Percentiles rank a stretch among this genome's conserved stretches.
Evolutionary conservation across 2,113 vertebrate genomes (phyloP).

Genomic region (Trinectes maculatus): DNA sequence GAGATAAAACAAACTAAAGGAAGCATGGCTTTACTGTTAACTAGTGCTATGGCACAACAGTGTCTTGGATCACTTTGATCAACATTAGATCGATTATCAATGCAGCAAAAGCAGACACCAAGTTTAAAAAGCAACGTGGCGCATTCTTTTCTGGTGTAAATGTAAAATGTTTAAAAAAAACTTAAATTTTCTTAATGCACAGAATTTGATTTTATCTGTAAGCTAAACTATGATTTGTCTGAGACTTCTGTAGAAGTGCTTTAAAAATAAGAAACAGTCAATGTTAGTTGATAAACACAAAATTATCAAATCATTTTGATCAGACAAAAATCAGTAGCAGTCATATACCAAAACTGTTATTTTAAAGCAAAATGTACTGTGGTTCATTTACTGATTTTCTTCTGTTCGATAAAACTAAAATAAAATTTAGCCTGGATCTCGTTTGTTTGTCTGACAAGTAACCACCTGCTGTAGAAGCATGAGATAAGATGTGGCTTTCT

Average conservation of each 20-base stretch:
- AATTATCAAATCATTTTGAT: not conserved
- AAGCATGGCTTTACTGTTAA: not conserved
- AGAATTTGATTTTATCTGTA: constrained; percentile 2
- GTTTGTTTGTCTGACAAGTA: not conserved
- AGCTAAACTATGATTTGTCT: not conserved
- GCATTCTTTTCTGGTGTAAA: constrained; percentile 18
- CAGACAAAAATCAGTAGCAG: not conserved
- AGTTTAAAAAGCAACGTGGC: constrained; percentile 30
- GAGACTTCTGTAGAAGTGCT: not conserved
- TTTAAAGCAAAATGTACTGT: no score
- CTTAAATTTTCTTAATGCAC: not conserved
- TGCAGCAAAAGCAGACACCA: constrained; percentile 39
- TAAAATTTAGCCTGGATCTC: no score
- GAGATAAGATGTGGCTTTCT: no score
- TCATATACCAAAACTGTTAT: no score
- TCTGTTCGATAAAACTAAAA: no score
- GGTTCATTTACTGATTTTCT: no score
- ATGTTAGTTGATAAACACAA: not conserved
- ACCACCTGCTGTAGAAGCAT: not conserved
- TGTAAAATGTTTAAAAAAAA: not conserved
- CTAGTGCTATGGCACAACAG: not conserved
- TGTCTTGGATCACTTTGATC: constrained; percentile 21
- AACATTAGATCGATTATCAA: constrained; percentile 5
- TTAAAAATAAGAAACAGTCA: not conserved
- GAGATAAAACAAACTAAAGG: not conserved